A percentile compares a stretch with the other conserved stretches of the same genome.
Evolutionary conservation across 2,797 vertebrate species (phyloP).

Genomic region (Brachyrhaphis roseni): DNA sequence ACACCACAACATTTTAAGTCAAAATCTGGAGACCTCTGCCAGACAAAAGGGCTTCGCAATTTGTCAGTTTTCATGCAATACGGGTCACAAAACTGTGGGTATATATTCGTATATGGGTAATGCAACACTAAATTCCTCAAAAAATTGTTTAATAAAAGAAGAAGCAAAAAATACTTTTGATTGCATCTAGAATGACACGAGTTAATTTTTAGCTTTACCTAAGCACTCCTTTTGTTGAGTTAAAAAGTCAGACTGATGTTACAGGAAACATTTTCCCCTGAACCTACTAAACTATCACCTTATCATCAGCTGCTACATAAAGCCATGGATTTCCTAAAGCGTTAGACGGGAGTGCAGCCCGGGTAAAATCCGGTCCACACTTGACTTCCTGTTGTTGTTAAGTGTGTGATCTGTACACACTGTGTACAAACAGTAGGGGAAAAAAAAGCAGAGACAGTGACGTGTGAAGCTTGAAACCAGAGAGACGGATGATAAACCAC

Average conservation of each 20-base stretch:
- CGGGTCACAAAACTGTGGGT: background rate
- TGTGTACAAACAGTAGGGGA: slow-evolving; percentile 17
- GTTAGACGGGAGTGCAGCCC: slow-evolving; percentile 3
- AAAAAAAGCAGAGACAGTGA: background rate
- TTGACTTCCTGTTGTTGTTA: slow-evolving; percentile 14
- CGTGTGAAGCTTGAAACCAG: slow-evolving; percentile 22
- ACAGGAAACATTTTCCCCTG: background rate
- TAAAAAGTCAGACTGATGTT: background rate
- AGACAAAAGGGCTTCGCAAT: background rate
- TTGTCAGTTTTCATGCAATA: background rate
- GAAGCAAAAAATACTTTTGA: background rate
- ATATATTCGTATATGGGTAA: background rate
- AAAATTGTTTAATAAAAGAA: background rate
- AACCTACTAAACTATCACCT: background rate
- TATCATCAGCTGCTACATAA: background rate
- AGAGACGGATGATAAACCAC: slow-evolving; percentile 25
- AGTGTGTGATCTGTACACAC: slow-evolving; percentile 4
- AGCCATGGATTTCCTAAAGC: background rate
- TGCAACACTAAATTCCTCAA: background rate
- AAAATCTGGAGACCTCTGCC: background rate
- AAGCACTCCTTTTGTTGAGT: background rate
- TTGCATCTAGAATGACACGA: background rate
- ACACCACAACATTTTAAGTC: background rate
- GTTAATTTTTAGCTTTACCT: background rate
- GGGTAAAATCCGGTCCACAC: slow-evolving; percentile 4